Evolutionary conservation across 2,888 invertebrate species (phyloP).

Genomic region (Alloscopus bannaensis): DNA sequence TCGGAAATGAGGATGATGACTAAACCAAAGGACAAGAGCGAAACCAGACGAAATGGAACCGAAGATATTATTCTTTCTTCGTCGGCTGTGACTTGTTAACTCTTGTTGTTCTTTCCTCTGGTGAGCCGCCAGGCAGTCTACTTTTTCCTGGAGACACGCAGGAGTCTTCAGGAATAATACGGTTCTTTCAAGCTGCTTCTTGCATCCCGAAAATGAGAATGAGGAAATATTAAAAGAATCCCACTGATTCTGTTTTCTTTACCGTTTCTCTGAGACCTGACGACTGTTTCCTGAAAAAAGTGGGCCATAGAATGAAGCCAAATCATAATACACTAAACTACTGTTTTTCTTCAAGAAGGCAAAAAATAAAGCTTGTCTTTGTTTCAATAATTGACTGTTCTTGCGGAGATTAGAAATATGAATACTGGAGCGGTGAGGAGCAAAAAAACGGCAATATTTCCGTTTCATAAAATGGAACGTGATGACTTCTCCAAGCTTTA

Average conservation of each 20-base stretch:
- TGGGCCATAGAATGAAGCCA: no score
- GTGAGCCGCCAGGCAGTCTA: constrained; percentile 53
- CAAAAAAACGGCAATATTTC: constrained; percentile 35
- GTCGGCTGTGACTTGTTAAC: constrained; percentile 56
- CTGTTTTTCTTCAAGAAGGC: constrained; percentile 18
- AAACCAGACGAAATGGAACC: constrained; percentile 58
- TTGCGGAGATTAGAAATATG: constrained; percentile 45
- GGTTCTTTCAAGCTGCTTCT: constrained; percentile 29
- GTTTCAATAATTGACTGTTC: constrained; percentile 53
- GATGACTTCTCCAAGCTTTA: not conserved
- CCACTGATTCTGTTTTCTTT: constrained; percentile 42
- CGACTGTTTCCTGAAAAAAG: not conserved
- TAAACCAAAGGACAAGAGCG: constrained; percentile 49
- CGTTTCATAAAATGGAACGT: constrained; percentile 17
- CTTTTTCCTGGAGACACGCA: constrained; percentile 47
- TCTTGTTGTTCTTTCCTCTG: constrained; percentile 34
- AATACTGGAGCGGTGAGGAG: constrained; percentile 8
- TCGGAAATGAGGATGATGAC: constrained; percentile 45
- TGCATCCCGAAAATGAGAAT: constrained; percentile 40
- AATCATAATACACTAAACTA: no score
- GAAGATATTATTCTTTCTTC: no score
- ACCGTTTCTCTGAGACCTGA: not conserved
- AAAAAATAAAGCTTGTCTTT: constrained; percentile 48
- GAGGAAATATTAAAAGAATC: constrained; percentile 7
- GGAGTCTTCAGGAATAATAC: constrained; percentile 26